Evolutionary conservation across 2,888 invertebrate species (phyloP).

Genomic region (Sinohyriopsis cumingii): DNA sequence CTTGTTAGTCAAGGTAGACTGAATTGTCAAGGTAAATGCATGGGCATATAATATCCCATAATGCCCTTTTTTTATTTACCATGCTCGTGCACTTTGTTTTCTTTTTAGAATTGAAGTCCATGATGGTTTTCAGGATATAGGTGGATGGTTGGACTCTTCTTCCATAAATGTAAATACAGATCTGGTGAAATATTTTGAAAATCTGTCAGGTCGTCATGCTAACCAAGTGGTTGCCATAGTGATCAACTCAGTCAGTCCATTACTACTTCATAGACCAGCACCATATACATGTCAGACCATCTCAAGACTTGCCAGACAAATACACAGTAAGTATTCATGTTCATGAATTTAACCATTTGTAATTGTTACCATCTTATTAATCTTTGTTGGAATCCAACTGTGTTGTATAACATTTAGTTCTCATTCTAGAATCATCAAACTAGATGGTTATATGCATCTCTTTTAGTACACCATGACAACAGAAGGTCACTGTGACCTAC

Average conservation of each 20-base stretch:
- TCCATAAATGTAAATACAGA: conserved; percentile 27
- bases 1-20: no score
- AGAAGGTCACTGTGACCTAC: no score
- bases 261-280: conserved; percentile 42
- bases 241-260: conserved; percentile 46
- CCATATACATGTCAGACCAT: conserved; percentile 50
- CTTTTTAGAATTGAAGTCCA: conserved; percentile 38
- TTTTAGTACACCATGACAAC: no score
- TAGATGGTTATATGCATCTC: no score
- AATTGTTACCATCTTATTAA: no score
- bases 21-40: no score
- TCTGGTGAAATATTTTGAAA: conserved; percentile 23
- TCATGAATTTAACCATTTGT: neutral
- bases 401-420: no score
- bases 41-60: no score
- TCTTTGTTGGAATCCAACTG: no score
- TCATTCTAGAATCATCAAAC: no score
- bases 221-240: conserved; percentile 42
- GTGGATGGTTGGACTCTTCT: conserved; percentile 35
- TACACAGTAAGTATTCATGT: conserved; percentile 27
- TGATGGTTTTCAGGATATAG: conserved; percentile 36
- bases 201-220: conserved; percentile 15
- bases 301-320: conserved; percentile 28
- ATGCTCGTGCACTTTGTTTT: neutral
- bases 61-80: neutral